phyloP scores from a whole-genome alignment of 2,888 invertebrate genomes.

The Lypha dubia region DNA sequence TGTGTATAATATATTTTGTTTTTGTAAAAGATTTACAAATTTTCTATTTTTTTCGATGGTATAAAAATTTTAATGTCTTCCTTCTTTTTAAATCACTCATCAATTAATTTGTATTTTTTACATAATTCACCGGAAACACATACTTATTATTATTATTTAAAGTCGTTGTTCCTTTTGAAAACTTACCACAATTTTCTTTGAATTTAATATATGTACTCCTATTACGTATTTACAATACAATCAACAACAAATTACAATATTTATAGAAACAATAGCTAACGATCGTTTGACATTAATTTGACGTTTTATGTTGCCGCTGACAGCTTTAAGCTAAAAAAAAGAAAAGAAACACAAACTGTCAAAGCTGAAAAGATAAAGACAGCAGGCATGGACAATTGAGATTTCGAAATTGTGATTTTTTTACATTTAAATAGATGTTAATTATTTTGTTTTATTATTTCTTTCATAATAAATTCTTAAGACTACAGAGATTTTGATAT shows the following conservation, averaged over 20 bases:
- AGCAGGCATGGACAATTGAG: neutral
- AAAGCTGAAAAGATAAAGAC: slow-evolving; percentile 20
- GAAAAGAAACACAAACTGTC: slow-evolving; percentile 50
- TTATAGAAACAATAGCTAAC: slow-evolving; percentile 42
- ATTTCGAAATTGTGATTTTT: neutral
- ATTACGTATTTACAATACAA: slow-evolving; percentile 27
- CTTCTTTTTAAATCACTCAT: neutral
- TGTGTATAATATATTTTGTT: too few relatives aligned
- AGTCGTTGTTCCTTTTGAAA: neutral
- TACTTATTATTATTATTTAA: neutral
- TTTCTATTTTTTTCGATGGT: neutral
- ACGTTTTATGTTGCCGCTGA: slow-evolving; percentile 69
- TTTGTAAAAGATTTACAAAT: too few relatives aligned
- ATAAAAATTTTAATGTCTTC: neutral
- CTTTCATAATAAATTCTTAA: neutral
- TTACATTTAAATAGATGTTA: neutral
- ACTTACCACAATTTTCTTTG: too few relatives aligned
- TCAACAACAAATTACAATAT: slow-evolving; percentile 54
- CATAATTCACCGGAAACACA: neutral
- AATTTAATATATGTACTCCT: neutral
- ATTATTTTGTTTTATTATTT: neutral
- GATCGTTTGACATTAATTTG: slow-evolving; percentile 65
- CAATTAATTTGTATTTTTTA: neutral
- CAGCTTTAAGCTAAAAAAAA: slow-evolving; percentile 57
- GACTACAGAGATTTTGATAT: too few relatives aligned